Evolutionary conservation across 2,888 invertebrate genomes (phyloP).

Genomic region (Epinotia nisella): DNA sequence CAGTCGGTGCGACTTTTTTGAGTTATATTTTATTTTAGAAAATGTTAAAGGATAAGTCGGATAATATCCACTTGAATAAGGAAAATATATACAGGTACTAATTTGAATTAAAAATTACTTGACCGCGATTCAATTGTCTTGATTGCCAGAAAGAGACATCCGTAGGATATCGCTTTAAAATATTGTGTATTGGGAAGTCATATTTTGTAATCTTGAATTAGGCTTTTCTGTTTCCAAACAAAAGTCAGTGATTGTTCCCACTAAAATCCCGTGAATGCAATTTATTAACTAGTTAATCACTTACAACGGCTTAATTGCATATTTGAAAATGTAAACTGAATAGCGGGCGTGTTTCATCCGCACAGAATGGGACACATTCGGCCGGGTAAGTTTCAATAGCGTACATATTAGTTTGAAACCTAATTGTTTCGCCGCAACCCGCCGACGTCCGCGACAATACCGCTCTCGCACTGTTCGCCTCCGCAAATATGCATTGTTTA

Average conservation of each 20-base stretch:
- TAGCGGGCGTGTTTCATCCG: constrained; percentile 53
- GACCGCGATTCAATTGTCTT: too few species aligned
- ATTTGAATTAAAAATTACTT: too few species aligned
- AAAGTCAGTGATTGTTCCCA: not conserved
- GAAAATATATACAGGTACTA: too few species aligned
- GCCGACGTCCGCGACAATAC: constrained; percentile 52
- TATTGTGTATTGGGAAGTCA: not conserved
- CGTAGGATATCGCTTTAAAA: not conserved
- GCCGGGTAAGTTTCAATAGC: constrained; percentile 58
- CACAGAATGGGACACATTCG: constrained; percentile 56
- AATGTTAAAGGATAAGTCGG: not conserved
- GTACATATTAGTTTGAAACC: constrained; percentile 66
- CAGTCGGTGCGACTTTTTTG: constrained; percentile 9
- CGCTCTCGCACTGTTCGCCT: constrained; percentile 57
- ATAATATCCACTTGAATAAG: not conserved
- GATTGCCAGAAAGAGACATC: too few species aligned
- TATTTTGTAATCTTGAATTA: not conserved
- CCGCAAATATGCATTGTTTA: constrained; percentile 80
- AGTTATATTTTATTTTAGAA: not conserved
- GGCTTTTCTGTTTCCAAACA: not conserved
- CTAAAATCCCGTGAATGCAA: constrained; percentile 15
- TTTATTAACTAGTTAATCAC: constrained; percentile 30
- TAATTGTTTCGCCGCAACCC: constrained; percentile 64
- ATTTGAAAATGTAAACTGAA: constrained; percentile 54
- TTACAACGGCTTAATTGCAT: constrained; percentile 50